Base-by-base conservation (phyloP, 1,140 invertebrate species). In the Ips nitidus region DNA sequence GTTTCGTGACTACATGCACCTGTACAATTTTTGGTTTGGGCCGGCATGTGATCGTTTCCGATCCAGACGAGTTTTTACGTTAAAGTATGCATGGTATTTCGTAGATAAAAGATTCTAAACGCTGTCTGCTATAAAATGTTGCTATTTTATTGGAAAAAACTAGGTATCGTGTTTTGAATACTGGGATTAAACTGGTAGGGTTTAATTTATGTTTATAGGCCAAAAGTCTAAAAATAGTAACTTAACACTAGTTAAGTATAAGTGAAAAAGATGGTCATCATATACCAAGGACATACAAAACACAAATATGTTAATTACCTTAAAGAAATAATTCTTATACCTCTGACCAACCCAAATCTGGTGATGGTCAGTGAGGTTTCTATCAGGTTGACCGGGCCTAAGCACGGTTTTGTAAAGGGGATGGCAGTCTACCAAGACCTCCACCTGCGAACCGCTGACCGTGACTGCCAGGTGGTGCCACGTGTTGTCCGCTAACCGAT, bases 341-440 rank as follows among this genome's bases (percentile, higher is more conserved):
- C 93, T 87, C 82, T 95, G 94, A 65, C 94, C 94, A 53, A 96
- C 82, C 91, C 91, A 95, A 58, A 96, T 85, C 64, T 91, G 84
- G 78, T 88, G 86, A 37, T 88, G 87, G 73, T 86, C 81, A 52
- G 86, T 87, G 79, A 92, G 90, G 79, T 90, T 91, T 50, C 88
- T 85, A 81, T 94, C 91, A 4, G 91, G 88, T 57, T 85, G 83
- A 56, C 84, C 82, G 38, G 82, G 80, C 71, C 82, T 82, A 47
- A 91, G 84, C 56, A 90, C 84, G 67, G 91, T 86, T 79, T 89
- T 89, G 83, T 94, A 95, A 56, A 94, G 84, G 47, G 89, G 89
- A 78, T 90, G 89, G 83, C 94, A 96, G 84, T 96, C 92, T 60
- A 96, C 88, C 73, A 92, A 86, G 71, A 96, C 83, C 80, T 91